Evolutionary conservation across 2,113 vertebrate species (phyloP), one percentile per base, ranked within the genome.

Genomic region (Falcunculus frontatus): DNA sequence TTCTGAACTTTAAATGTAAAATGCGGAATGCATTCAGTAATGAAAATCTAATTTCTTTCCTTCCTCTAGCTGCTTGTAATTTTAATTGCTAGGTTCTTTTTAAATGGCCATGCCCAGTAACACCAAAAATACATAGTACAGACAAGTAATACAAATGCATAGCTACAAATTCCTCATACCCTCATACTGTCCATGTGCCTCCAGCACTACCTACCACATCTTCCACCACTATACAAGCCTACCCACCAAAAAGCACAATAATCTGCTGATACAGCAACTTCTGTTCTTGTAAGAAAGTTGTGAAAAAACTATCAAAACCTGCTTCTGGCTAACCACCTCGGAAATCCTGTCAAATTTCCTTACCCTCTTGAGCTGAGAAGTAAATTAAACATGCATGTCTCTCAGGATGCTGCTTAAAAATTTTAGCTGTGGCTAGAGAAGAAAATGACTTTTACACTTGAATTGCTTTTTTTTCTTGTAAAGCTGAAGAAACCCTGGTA

Each of bases 1-100:
- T 59, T 94, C 73, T 72, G 73, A 95, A 94, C 76, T 87, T 93
- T 37, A 84, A 81, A 68, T 55, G 30, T 69, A 94, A 85, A 95
- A 50, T 20, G 21, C 6, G 90, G 76, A 85, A 90, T 56, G 30
- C 25, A 63, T 84, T 96, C 76, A 89, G n/a, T 56, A 81, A 84
- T 11, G 37, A 85, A 94, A 78, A 72, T 59, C 42, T 63, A 19
- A 55, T 86, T 80, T 63, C 37, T 75, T 88, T 81, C 73, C n/a
- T 94, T 87, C 62, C 57, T 97, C 75, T 79, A 64, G 16, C 30
- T 53, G 44, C 37, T 69, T 64, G n/a, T n/a, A 60, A 74, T 86
- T 94, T 77, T 56, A 93, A 89, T 70, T 52, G 82, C 26, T 77
- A 25, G 5, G 0, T 2, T 2, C 12, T 35, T 79, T 83, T 52